These are phyloP conservation scores for Eupithecia abbreviata DNA, from an alignment of 2,888 invertebrate species.

Conservation along the genomic window DNA sequence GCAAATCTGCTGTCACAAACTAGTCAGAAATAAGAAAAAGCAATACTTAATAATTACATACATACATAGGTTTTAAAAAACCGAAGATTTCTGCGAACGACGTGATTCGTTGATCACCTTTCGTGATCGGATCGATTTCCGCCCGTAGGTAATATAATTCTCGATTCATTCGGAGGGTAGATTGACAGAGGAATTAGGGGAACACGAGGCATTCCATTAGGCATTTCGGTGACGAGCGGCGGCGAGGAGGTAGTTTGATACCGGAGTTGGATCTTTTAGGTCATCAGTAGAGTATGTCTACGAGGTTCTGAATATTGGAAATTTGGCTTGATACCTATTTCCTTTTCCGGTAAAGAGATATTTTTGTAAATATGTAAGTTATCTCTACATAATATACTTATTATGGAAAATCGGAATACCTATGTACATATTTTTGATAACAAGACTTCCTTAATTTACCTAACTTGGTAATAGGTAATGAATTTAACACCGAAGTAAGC, in stretches of 20 bases:
- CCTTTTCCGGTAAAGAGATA: neutral
- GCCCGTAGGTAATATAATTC: constrained; percentile 28
- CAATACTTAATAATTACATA: neutral
- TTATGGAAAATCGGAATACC: neutral
- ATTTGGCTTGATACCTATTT: neutral
- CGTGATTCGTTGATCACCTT: constrained; percentile 16
- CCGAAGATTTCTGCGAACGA: neutral
- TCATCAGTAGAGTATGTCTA: neutral
- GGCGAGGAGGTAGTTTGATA: neutral
- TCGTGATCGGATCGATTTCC: constrained; percentile 23
- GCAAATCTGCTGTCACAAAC: neutral
- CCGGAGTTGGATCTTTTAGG: neutral
- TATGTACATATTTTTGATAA: too few relatives aligned
- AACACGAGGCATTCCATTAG: constrained; percentile 27
- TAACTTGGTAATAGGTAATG: too few relatives aligned
- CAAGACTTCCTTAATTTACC: too few relatives aligned
- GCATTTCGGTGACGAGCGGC: neutral
- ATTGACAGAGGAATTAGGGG: constrained; percentile 30
- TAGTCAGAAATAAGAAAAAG: neutral
- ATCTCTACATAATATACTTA: neutral
- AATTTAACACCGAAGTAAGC: too few relatives aligned
- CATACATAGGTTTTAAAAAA: neutral
- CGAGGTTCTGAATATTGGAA: neutral
- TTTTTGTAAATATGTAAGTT: neutral
- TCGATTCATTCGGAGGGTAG: constrained; percentile 24